Evolutionary conservation across 53 echinoderm and acorn worm genomes (phyloP), one percentile per base, ranked within the genome.

Genomic region (Glandiceps talaboti): DNA sequence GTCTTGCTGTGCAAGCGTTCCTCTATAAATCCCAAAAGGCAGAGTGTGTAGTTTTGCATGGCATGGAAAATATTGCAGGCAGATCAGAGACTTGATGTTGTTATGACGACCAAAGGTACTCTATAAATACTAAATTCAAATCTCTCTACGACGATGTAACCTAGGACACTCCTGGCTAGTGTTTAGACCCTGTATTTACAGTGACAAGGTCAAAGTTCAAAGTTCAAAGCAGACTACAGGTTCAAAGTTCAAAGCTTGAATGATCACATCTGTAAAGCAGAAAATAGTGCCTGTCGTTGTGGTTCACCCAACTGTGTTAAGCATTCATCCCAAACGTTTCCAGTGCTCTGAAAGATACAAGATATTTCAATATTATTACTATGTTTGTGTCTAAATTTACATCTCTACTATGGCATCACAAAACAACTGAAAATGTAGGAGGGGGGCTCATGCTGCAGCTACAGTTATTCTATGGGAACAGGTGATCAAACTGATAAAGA

Each of bases 241-340:
- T 79, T 87, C 79, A 86, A 45, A 77, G 81, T 72, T 86, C 82
- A 79, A 28, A 85, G 82, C 6, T 6, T 45, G 6, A 45, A 45
- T 12, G 20, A 20, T 45, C 6, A 31, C 76, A 88, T 83, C 82
- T 91, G 86, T 14, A 96, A 87, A 74, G 92, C 92, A 0, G 82
- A 78, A 0, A 82, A 74, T 31, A 96, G 78, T 0, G 93, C 89
- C 33, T 88, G 88, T 74, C 91, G 89, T 80, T 96, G 97, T 25
- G 86, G 87, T 0, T 83, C 79, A 12, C 81, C 82, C 76, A 96
- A 89, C 26, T 90, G 90, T 14, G 80, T 1, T 31, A 87, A 27
- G 33, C 92, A 92, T n/a, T 31, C 78, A 1, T 85, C 76, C 97
- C 97, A 96, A 0, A 96, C 25, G 0, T 85, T 87, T n/a, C 33